Base-by-base conservation (phyloP, 2,797 vertebrate genomes). In the Peromyscus aztecus region DNA sequence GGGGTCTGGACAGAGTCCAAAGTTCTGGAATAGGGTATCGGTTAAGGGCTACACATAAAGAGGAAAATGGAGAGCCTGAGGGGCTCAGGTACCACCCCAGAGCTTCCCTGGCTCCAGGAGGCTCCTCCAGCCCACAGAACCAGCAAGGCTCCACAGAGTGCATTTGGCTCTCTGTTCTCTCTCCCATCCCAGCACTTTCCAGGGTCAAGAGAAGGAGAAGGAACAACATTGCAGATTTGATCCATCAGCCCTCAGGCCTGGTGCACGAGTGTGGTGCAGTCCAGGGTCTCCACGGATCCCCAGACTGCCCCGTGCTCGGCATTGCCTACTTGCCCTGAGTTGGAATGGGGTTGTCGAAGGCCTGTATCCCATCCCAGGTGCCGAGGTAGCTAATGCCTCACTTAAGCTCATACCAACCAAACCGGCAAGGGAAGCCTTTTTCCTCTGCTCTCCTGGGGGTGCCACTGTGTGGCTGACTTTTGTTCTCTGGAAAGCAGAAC, bases 391-490 rank as follows among this genome's bases (percentile, higher is more conserved):
- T 95, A 82, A 95, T 59, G 55, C 46, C 49, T 43, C 31, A 29
- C 23, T 34, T 96, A 77, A 0, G 6, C 73, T 90, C 90, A 90
- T 0, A 0, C 88, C 87, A 95, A 46, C 91, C 84, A 80, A 93
- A 94, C 63, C n/a, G 91, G 90, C 96, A 63, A 92, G 94, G 95
- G 94, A 89, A 89, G 84, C 46, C 73, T 96, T 92, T 43, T 12
- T 8, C 49, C 6, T 73, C 73, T 86, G 69, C 93, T 87, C 92
- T 95, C 76, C 73, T 83, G 93, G 73, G 34, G 0, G 77, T 96
- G 92, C 98, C 98, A 98, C 98, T 98, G 98, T 89, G 90, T 57
- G 93, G 9, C 89, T 97, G 94, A 96, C 87, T 84, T 96, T 92
- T 76, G 19, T 89, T 96, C 94, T 96, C 91, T 94, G 95, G 86